These are phyloP conservation scores for Pseudoatta argentina DNA, from an alignment of 1,140 invertebrate genomes.

Conservation along the genomic window DNA sequence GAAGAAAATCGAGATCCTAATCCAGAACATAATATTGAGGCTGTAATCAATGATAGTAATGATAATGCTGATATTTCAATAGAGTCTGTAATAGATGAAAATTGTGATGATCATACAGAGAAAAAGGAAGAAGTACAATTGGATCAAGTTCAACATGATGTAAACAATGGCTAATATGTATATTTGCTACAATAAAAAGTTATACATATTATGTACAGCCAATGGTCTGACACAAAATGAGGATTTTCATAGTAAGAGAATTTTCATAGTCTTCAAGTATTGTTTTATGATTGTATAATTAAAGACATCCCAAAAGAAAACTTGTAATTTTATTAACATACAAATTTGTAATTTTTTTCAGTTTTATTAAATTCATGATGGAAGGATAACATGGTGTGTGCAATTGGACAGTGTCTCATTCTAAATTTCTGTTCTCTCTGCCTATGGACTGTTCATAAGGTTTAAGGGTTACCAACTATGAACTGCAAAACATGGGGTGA, in stretches of 20 bases:
- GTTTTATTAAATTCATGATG: too few species aligned
- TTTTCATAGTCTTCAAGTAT: slow-evolving; percentile 55
- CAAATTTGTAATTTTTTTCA: not conserved
- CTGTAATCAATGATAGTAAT: slow-evolving; percentile 65
- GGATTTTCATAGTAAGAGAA: slow-evolving; percentile 57
- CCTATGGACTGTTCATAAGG: too few species aligned
- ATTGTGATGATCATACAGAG: slow-evolving; percentile 68
- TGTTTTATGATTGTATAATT: slow-evolving; percentile 44
- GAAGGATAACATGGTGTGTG: too few species aligned
- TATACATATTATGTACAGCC: slow-evolving; percentile 76
- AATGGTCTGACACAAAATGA: slow-evolving; percentile 63
- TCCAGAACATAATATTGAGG: slow-evolving; percentile 80
- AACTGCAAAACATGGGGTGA: too few species aligned
- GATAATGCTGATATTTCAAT: slow-evolving; percentile 58
- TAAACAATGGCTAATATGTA: slow-evolving; percentile 83
- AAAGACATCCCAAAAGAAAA: slow-evolving; percentile 18
- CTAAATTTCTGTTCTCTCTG: too few species aligned
- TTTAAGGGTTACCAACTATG: too few species aligned
- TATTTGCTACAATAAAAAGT: slow-evolving; percentile 72
- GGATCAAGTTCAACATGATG: slow-evolving; percentile 73
- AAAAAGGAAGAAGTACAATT: slow-evolving; percentile 67
- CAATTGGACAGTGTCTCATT: too few species aligned
- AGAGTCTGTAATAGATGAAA: slow-evolving; percentile 74
- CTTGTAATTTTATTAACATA: slow-evolving; percentile 26
- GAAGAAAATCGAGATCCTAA: slow-evolving; percentile 85